Conservation (phyloP, 2,113 vertebrate species). For the Psammodynastes pulverulentus region DNA sequence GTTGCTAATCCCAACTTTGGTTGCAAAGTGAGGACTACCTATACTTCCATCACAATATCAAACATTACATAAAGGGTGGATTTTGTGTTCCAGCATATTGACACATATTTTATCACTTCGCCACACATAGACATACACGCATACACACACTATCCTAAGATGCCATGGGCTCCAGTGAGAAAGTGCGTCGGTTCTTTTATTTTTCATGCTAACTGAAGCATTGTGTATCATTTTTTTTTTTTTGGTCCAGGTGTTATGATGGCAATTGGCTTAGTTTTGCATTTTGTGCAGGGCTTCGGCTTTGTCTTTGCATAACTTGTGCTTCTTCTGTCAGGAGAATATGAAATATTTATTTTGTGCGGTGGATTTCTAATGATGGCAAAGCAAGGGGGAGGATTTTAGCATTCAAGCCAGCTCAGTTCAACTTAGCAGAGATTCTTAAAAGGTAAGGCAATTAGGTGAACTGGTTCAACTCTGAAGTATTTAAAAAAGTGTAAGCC, state of each 20-base stretch:
- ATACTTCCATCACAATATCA: neutral
- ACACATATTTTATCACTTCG: neutral
- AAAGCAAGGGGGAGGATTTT: neutral
- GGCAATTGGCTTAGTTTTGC: neutral
- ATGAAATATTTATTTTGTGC: neutral
- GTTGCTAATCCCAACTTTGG: neutral
- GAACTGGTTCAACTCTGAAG: neutral
- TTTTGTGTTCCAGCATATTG: neutral
- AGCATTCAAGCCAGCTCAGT: neutral
- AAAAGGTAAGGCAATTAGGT: neutral
- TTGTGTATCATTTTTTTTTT: neutral
- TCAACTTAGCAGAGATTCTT: neutral
- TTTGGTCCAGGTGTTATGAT: neutral
- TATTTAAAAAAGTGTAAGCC: neutral
- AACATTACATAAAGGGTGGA: neutral
- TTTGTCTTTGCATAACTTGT: neutral
- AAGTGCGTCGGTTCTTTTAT: neutral
- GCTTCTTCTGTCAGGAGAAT: neutral
- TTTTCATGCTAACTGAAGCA: neutral
- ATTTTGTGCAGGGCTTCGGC: neutral
- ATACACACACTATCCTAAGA: neutral
- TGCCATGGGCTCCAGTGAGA: neutral
- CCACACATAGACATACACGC: neutral
- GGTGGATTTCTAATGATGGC: neutral
- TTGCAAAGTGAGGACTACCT: neutral